Evolutionary conservation across 2,113 vertebrate species (phyloP), one percentile per base, ranked within the genome.

Genomic region (Phalacrocorax brasilianus): DNA sequence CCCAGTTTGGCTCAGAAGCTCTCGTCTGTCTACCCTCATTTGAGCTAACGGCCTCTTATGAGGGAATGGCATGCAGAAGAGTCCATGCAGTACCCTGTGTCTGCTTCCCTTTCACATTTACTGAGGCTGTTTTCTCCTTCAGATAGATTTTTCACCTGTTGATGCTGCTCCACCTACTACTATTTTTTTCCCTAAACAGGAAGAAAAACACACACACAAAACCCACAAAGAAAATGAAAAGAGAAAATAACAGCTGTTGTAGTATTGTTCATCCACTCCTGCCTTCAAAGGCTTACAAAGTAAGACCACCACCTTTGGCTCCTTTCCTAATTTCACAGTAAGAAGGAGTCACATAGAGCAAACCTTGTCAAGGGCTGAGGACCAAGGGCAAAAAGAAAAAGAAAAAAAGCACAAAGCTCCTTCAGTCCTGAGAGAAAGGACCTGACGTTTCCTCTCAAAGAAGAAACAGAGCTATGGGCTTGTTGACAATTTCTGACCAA

Each of bases 1-100:
- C 92, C 95, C 81, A 91, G 58, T 89, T 94, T 87, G 81, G 92
- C 77, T 92, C 40, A 3, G 61, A 62, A 87, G 76, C 78, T 89
- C 73, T 85, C 2, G 2, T 70, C 85, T 90, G 65, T 65, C 80
- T 95, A 56, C 82, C 77, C 81, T 66, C 75, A 30, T 56, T 63
- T 65, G 70, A 81, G 94, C 85, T 92, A 45, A 72, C 14, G 30
- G 74, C 35, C 38, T 62, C 71, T 59, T 89, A 56, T 9, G 62
- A 85, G 50, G 49, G 71, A 93, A 79, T 1, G 2, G 74, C 0
- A 0, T 59, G 55, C 84, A 52, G 68, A 88, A 63, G 50, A 75
- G 76, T 14, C 80, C 52, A 49, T 11, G 59, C 72, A 63, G 74
- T 33, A 66, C 58, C 53, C 47, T 45, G 4, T 10, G 38, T 58